phyloP scores from a whole-genome alignment of 2,113 vertebrate species.

The human (Homo sapiens) region GRCh38 chr4:26271501-26272000 shows the following conservation, averaged over 20 bases:
- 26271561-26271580: not conserved
- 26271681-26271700: not conserved
- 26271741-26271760: not conserved
- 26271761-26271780: not conserved
- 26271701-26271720: not conserved
- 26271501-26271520: not conserved
- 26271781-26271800: not conserved
- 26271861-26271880: too few relatives aligned
- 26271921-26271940: not conserved
- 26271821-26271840: not conserved
- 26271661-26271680: not conserved
- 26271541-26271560: not conserved
- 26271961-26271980: not conserved
- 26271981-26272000: not conserved
- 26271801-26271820: not conserved
- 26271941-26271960: accelerated
- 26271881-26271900: accelerated
- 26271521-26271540: not conserved
- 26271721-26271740: not conserved
- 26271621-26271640: not conserved
- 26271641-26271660: not conserved
- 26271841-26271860: not conserved
- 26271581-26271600: not conserved
- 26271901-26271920: accelerated
- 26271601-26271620: not conserved